Evolutionary conservation across 2,113 vertebrate species (phyloP).

Genomic region (Malurus melanocephalus): DNA sequence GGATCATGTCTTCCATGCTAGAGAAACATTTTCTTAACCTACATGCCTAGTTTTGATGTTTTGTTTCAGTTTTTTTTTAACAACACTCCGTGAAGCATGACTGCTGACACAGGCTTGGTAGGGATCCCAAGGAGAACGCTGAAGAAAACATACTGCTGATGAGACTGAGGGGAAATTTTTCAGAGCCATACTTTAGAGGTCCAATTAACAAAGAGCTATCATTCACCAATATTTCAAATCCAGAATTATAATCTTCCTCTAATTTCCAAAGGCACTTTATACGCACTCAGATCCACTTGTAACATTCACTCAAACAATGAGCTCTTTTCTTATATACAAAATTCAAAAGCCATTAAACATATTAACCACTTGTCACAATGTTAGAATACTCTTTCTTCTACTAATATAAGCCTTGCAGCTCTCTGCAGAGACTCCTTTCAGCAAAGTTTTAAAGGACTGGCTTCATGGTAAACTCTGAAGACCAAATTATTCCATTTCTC

Average conservation of each 20-base stretch:
- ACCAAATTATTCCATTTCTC: background rate
- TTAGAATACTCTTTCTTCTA: background rate
- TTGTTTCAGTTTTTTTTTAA: background rate
- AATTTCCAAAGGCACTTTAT: conserved; percentile 16
- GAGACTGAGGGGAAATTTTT: background rate
- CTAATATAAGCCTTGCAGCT: background rate
- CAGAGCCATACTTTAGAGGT: background rate
- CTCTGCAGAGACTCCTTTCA: background rate
- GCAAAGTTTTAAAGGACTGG: background rate
- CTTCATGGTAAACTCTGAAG: background rate
- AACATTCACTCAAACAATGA: background rate
- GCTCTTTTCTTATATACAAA: background rate
- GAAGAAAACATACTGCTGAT: background rate
- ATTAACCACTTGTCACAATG: background rate
- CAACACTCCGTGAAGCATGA: background rate
- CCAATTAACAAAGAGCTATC: background rate
- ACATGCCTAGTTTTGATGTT: background rate
- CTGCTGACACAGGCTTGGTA: background rate
- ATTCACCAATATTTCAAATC: background rate
- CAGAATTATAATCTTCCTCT: background rate
- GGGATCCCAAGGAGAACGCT: background rate
- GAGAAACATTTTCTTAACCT: conserved; percentile 18
- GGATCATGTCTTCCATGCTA: background rate
- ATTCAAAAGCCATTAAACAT: background rate
- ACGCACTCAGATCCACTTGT: background rate